These are phyloP conservation scores for Epistrophe eligans DNA, from an alignment of 2,888 invertebrate species.

Conservation along the genomic window DNA sequence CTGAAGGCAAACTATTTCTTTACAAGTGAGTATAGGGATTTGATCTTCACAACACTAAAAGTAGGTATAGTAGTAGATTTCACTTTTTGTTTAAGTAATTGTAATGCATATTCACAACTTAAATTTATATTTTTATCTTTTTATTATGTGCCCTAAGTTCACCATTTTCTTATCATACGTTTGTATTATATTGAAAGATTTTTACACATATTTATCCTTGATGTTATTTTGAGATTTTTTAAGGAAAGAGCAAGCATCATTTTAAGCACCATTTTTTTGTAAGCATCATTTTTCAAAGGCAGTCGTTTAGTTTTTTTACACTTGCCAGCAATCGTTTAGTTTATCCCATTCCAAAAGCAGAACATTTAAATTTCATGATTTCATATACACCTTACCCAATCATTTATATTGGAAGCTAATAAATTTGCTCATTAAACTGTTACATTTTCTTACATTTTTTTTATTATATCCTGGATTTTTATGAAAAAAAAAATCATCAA, in stretches of 20 bases:
- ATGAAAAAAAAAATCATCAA: constrained; percentile 46
- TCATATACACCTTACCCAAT: neutral
- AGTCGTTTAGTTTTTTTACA: constrained; percentile 26
- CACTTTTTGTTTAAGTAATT: constrained; percentile 47
- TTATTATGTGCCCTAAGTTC: neutral
- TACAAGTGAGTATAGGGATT: constrained; percentile 2
- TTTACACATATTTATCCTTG: constrained; percentile 27
- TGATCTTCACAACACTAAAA: constrained; percentile 54
- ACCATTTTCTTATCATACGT: neutral
- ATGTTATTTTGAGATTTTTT: constrained; percentile 42
- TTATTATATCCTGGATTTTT: constrained; percentile 42
- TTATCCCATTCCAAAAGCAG: constrained; percentile 55
- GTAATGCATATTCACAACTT: constrained; percentile 70
- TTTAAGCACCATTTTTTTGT: constrained; percentile 7
- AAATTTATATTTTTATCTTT: neutral
- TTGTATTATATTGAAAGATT: neutral
- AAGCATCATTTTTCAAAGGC: constrained; percentile 51
- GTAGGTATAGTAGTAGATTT: constrained; percentile 4
- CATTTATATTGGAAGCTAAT: constrained; percentile 53
- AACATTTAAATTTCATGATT: constrained; percentile 11
- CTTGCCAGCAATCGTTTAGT: constrained; percentile 45
- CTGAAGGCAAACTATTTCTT: constrained; percentile 35
- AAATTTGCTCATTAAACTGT: constrained; percentile 52
- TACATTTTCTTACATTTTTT: constrained; percentile 21
- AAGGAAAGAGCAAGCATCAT: constrained; percentile 21